Evolutionary conservation across 2,888 invertebrate species (phyloP), one percentile per base, ranked within the genome.

Genomic region (Leistus spinibarbis): DNA sequence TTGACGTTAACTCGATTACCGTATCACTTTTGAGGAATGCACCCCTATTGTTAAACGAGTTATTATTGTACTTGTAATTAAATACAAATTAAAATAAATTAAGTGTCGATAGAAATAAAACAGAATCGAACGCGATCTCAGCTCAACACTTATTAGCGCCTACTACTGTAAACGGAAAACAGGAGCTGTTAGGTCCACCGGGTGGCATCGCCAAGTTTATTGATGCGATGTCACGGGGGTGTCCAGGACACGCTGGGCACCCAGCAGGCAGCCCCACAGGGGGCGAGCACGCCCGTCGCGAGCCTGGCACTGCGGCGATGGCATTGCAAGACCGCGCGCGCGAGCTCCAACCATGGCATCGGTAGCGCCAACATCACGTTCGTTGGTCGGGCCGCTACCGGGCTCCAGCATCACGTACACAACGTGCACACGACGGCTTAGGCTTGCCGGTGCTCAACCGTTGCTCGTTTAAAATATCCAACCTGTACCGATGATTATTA

Each of bases 201-300:
- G 64, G 64, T 27, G 64, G n/a, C 17, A 40, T 24, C 16, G 64
- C 17, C 64, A 10, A 23, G 27, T 23, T 67, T 73, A 73, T 73
- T 73, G 67, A 67, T 40, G 40, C 40, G 40, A 40, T 73, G 73
- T 73, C 16, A 60, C 54, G 17, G 20, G 57, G 66, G 72, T 73
- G 65, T 65, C 65, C 54, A n/a, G 9, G 23, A 27, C 72, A 23
- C 24, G 73, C 73, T 73, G 73, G 40, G 67, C 16, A 65, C 73
- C 53, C 73, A 73, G 73, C 73, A 40, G 66, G 73, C 73, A 53
- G 40, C 73, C 64, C 64, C 3, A 27, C 64, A n/a, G 64, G 23
- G 23, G 64, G 64, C 23, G 13, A 23, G 23, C 20, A 27, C 64
- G 16, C 64, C 64, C 23, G 64, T 23, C 27, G 64, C 16, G 23